Percentiles rank a stretch among this genome's conserved stretches.
Conservation (phyloP, 2,113 vertebrate species). For the Piliocolobus tephrosceles region DNA sequence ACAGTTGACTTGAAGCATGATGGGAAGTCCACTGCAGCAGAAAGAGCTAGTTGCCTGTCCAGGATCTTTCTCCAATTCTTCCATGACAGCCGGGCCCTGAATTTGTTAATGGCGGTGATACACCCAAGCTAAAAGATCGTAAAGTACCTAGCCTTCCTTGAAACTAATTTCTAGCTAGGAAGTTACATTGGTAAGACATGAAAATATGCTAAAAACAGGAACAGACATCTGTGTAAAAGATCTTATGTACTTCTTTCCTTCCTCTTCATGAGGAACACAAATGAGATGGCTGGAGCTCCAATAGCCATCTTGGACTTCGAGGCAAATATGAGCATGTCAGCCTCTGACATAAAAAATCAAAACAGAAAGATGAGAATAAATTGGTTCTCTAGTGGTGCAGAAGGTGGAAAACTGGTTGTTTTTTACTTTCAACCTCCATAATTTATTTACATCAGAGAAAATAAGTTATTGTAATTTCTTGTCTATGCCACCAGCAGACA, state of each 20-base stretch:
- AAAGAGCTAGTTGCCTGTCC: background rate
- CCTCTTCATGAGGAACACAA: background rate
- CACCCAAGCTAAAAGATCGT: background rate
- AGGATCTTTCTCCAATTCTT: background rate
- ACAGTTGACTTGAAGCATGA: background rate
- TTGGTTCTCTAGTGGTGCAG: too few relatives aligned
- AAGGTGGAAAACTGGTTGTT: background rate
- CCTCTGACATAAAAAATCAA: background rate
- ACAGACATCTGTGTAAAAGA: background rate
- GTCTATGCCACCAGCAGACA: background rate
- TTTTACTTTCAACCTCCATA: background rate
- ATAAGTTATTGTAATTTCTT: background rate
- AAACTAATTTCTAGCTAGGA: background rate
- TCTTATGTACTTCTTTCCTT: background rate
- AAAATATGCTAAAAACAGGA: background rate
- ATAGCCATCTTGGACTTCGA: background rate
- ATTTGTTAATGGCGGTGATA: background rate
- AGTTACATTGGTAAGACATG: background rate
- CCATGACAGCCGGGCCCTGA: too few relatives aligned
- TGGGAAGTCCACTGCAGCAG: background rate
- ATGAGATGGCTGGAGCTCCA: background rate
- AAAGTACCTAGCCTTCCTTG: background rate
- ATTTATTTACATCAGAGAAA: background rate
- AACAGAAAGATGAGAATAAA: background rate
- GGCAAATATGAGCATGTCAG: background rate